Base-by-base conservation (phyloP, 1,140 invertebrate species). In the Scaptomyza pallida region DNA sequence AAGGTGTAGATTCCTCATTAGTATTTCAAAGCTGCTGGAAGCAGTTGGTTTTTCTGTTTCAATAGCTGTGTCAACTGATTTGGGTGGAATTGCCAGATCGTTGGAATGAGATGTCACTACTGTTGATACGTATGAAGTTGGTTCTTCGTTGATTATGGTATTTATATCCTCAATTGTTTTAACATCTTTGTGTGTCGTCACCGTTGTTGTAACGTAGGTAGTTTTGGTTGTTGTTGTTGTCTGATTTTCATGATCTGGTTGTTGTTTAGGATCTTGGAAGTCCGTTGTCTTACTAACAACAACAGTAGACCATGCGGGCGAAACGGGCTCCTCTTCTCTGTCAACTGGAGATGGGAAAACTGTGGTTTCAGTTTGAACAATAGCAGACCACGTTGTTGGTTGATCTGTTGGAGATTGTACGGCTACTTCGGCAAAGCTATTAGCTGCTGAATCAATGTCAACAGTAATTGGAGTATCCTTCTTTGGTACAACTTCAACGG, bases 381-480 rank as follows among this genome's bases (percentile, higher is more conserved):
- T 76, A n/a, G 89, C 85, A n/a, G 89, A 89, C 89, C 89, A 90
- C 1, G 89, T 90, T 52, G 89, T 90, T 26, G 89, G 89, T 45
- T 89, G 89, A 55, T 88, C 85, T n/a, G 48, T 83, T 5, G 89
- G 89, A 2, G 89, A 90, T 43, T 88, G 62, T 8, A 90, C 85
- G 1, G 78, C 10, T 12, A 90, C 60, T 70, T 89, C 79, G 5
- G 74, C 57, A 10, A 50, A 21, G 5, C 45, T 19, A 12, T 40
- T 33, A 21, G 52, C 55, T n/a, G 16, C 15, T 13, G 83, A n/a
- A n/a, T n/a, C 69, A 59, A 83, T 89, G 15, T 57, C 55, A 57
- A 89, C 51, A 13, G 44, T 67, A 3, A 89, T 77, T 19, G 60
- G 41, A 9, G 23, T 35, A 5, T 43, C 54, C 17, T 74, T 61